These are phyloP conservation scores for Hyperopisus bebe DNA, from an alignment of 2,113 vertebrate species.

Conservation along the genomic window DNA sequence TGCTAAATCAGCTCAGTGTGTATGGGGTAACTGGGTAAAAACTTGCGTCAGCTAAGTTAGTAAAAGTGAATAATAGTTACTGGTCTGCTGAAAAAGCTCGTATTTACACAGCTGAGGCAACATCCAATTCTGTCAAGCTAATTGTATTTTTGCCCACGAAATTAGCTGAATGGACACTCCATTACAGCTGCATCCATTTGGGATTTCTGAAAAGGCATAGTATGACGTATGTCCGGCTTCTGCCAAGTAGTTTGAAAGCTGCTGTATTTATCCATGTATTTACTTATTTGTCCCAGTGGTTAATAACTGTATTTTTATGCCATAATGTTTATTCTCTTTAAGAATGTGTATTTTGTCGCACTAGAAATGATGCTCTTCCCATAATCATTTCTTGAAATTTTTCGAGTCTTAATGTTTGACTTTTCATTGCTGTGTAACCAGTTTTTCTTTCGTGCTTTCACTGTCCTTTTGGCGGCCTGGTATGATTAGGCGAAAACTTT, in stretches of 20 bases:
- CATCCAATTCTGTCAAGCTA: background rate
- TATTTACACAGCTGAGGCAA: constrained; percentile 11
- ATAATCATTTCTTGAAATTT: background rate
- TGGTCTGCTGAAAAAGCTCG: constrained; percentile 3
- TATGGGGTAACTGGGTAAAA: background rate
- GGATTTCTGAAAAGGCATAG: background rate
- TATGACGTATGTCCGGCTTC: background rate
- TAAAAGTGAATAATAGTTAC: constrained; percentile 1
- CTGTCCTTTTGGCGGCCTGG: background rate
- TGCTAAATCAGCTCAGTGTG: background rate
- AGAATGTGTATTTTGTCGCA: background rate
- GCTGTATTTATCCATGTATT: background rate
- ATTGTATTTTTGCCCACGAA: background rate
- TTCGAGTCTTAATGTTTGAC: background rate
- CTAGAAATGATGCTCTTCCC: background rate
- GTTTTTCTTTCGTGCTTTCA: background rate
- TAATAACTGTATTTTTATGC: background rate
- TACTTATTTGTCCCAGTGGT: background rate
- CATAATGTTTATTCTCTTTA: background rate
- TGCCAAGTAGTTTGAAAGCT: background rate
- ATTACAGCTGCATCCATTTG: background rate
- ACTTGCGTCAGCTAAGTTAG: background rate
- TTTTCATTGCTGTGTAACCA: background rate
- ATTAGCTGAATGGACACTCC: background rate
- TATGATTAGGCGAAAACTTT: background rate